phyloP scores from a whole-genome alignment of 2,888 invertebrate species.

The Brachyptera risi region DNA sequence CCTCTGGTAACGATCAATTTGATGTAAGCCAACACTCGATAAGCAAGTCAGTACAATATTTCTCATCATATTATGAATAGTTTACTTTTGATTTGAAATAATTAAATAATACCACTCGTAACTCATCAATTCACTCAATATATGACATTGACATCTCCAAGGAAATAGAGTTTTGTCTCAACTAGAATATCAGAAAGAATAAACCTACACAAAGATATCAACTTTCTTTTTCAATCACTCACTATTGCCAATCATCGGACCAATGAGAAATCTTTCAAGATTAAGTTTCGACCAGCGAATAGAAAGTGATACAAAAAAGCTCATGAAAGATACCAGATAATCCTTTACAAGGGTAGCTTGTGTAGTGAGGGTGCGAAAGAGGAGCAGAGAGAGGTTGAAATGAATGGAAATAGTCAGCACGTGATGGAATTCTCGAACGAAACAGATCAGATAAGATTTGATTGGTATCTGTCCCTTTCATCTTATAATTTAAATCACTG shows the following conservation, averaged over 20 bases:
- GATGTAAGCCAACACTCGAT: no score
- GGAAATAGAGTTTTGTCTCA: no score
- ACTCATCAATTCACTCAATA: no score
- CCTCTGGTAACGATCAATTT: no score
- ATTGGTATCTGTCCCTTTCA: conserved; percentile 13
- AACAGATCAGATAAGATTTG: conserved; percentile 22
- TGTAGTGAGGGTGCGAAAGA: not conserved
- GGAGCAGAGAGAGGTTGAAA: no score
- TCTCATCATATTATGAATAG: no score
- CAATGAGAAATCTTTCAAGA: conserved; percentile 17
- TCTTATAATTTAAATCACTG: conserved; percentile 3
- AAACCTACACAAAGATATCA: no score
- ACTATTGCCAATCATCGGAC: conserved; percentile 13
- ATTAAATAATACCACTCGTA: no score
- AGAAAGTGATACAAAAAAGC: conserved; percentile 16
- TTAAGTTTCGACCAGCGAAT: conserved; percentile 24
- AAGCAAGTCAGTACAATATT: no score
- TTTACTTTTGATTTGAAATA: no score
- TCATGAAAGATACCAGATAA: conserved; percentile 21
- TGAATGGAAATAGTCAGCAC: not conserved
- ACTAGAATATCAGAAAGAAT: not conserved
- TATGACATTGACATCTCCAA: no score
- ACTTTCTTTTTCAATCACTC: conserved; percentile 12
- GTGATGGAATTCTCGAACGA: not conserved
- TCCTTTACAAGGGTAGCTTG: no score